phyloP scores from a whole-genome alignment of 2,113 vertebrate species.

The Elaphurus davidianus region DNA sequence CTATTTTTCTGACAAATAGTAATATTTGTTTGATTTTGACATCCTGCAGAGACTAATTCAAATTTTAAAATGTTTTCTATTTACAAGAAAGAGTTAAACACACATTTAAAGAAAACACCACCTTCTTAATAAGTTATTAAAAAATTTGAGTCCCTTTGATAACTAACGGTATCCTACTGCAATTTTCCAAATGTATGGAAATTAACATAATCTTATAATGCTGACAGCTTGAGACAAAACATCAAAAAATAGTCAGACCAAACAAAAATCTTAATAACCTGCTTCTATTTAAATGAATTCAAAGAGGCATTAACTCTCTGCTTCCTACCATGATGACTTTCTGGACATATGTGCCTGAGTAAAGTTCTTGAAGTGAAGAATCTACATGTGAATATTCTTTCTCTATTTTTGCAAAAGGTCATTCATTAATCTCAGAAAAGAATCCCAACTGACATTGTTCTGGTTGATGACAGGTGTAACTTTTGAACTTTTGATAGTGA shows the following conservation, averaged over 20 bases:
- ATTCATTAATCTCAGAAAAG: neutral
- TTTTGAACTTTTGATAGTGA: neutral
- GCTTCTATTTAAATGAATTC: neutral
- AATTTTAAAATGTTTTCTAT: slow-evolving; percentile 18
- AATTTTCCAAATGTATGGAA: neutral
- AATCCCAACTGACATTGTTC: neutral
- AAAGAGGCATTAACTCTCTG: neutral
- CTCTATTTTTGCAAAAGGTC: neutral
- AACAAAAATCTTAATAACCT: neutral
- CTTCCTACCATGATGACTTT: neutral
- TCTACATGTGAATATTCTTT: neutral
- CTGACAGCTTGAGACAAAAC: neutral
- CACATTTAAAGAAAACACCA: slow-evolving; percentile 17
- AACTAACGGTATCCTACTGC: neutral
- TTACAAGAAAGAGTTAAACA: slow-evolving; percentile 2
- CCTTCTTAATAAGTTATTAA: neutral
- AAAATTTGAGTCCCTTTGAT: neutral
- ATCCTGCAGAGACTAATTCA: slow-evolving; percentile 4
- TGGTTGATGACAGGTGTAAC: neutral
- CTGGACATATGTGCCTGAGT: neutral
- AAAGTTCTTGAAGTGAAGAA: neutral
- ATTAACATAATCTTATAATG: neutral
- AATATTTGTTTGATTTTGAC: neutral
- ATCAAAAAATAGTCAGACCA: neutral
- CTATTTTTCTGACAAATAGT: slow-evolving; percentile 28